phyloP scores from a whole-genome alignment of 2,113 vertebrate species.

The Nettapus auritus region DNA sequence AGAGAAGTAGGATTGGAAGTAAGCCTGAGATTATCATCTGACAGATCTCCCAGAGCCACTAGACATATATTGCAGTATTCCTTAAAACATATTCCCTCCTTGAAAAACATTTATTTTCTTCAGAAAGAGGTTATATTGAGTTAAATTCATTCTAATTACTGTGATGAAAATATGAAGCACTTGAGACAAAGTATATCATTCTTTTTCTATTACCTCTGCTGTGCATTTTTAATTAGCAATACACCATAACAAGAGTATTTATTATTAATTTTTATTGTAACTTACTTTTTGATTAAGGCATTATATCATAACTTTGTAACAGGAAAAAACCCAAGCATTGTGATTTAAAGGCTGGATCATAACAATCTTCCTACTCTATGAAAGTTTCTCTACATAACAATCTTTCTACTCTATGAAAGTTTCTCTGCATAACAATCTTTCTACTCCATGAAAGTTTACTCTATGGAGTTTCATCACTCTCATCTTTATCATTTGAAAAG shows the following conservation, averaged over 20 bases:
- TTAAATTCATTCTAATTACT: neutral
- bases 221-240: neutral
- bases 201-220: neutral
- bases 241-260: neutral
- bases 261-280: neutral
- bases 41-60: neutral
- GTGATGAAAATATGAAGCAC: neutral
- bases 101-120: neutral
- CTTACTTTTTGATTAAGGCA: conserved; percentile 15
- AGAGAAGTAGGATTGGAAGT: neutral
- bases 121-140: neutral
- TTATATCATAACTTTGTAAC: neutral
- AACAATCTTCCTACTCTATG: neutral
- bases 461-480: neutral
- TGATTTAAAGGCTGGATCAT: conserved; percentile 51
- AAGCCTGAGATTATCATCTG: neutral
- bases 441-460: neutral
- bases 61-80: neutral
- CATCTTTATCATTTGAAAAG: neutral
- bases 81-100: neutral
- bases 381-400: conserved; percentile 49
- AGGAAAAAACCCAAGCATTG: neutral
- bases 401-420: neutral
- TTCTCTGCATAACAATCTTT: conserved; percentile 34
- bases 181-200: neutral